Percentiles rank a stretch among this genome's conserved stretches.
Conservation (phyloP, 2,113 vertebrate species). For the Poeciliopsis occidentalis region DNA sequence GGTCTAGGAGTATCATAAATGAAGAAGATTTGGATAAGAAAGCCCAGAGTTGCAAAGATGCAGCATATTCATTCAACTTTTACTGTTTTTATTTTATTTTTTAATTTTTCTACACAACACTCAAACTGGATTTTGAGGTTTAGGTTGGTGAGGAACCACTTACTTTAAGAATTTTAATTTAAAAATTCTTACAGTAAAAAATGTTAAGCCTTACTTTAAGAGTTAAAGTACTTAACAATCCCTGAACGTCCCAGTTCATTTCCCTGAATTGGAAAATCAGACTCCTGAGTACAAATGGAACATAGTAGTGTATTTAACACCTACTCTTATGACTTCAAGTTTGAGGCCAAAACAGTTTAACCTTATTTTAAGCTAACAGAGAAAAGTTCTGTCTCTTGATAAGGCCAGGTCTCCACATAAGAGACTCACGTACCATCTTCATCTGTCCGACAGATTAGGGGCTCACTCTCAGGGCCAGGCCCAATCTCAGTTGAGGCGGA, state of each 20-base stretch:
- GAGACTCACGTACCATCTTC: conserved; percentile 87
- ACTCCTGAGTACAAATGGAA: not conserved
- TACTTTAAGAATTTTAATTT: not conserved
- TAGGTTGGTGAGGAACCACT: too few species aligned
- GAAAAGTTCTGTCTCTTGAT: not conserved
- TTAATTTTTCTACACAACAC: too few species aligned
- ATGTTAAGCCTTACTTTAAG: too few species aligned
- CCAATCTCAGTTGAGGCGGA: conserved; percentile 90
- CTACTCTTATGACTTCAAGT: not conserved
- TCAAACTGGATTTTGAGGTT: too few species aligned
- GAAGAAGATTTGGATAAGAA: too few species aligned
- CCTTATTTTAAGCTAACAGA: not conserved
- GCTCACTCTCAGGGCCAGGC: conserved; percentile 91
- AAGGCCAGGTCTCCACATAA: not conserved
- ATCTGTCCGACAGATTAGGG: conserved; percentile 90
- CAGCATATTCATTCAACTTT: not conserved
- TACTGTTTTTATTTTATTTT: too few species aligned
- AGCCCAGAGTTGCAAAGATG: not conserved
- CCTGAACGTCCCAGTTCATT: too few species aligned
- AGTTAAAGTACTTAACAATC: too few species aligned
- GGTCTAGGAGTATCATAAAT: too few species aligned
- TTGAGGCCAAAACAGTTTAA: not conserved
- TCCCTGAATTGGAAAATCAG: not conserved
- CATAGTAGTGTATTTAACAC: not conserved
- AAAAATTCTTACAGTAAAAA: too few species aligned